Conservation (phyloP, 2,113 vertebrate genomes). For the Ophiodon elongatus region DNA sequence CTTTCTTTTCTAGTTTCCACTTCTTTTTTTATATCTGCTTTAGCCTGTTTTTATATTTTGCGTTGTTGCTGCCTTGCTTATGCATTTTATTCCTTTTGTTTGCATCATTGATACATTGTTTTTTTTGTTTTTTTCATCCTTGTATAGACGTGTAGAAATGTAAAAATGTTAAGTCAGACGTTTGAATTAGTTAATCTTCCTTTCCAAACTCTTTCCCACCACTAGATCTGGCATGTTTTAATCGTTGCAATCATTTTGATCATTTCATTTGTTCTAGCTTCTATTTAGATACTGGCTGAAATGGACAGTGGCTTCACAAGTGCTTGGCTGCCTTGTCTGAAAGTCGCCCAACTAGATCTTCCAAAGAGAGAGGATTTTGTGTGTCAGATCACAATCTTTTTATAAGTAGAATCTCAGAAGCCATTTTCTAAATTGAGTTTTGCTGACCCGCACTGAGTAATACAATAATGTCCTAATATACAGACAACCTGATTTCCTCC, state of each 20-base stretch:
- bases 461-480: conserved; percentile 19
- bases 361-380: conserved; percentile 1
- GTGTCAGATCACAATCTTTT: conserved; percentile 24
- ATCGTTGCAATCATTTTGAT: conserved; percentile 27
- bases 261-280: conserved; percentile 14
- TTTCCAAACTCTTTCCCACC: conserved; percentile 22
- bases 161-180: background rate
- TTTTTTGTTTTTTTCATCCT: conserved; percentile 29
- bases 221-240: conserved; percentile 47
- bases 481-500: conserved; percentile 28
- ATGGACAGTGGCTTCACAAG: conserved; percentile 19
- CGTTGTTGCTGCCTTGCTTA: conserved; percentile 52
- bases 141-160: background rate
- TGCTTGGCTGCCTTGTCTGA: conserved; percentile 6
- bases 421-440: conserved; percentile 49
- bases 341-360: conserved; percentile 13
- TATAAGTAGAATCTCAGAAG: conserved; percentile 15
- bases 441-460: conserved; percentile 14
- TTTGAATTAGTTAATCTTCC: background rate
- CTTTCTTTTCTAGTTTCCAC: conserved; percentile 33
- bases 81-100: conserved; percentile 47
- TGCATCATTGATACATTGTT: conserved; percentile 49
- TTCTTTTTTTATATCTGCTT: conserved; percentile 30
- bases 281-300: conserved; percentile 8
- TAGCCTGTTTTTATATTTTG: conserved; percentile 22